Base-by-base conservation (phyloP, 2,888 invertebrate species). In the Acleris cristana region DNA sequence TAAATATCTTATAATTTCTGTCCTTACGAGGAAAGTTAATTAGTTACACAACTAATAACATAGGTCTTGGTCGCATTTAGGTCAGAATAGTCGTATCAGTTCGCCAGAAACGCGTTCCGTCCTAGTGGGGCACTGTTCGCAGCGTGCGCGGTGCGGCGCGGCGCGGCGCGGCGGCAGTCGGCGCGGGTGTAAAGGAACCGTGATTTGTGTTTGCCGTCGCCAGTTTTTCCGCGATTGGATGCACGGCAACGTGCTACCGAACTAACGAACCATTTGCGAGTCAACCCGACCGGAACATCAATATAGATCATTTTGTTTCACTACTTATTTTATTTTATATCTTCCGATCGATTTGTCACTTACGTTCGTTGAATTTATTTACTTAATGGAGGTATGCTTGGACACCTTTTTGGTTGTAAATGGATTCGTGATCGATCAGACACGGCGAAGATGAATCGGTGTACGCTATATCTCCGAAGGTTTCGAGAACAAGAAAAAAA, bases 231-330 rank as follows among this genome's bases (percentile, higher is more conserved):
- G 80, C 77, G 83, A 85, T 85, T 84, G 86, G 79, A 73, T 72
- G 81, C 79, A 76, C 75, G 77, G 80, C 81, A 81, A 80, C 79
- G 82, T 86, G 82, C 83, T 78, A 77, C 79, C 72, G 83, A 85
- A 80, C 86, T 90, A 90, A 91, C 90, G 90, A 90, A 90, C 89
- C 90, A 86, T 87, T 79, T 77, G 76, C 82, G 77, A 72, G 74
- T 73, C 78, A 85, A 84, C 78, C 82, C 86, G 78, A 85, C 85
- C 79, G 85, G 84, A 83, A 85, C 86, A 84, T 88, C 82, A 86
- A 86, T 83, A 76, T 74, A 80, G 76, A 82, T 83, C 79, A 83
- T 84, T 67, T 84, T 82, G 74, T 83, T 82, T 79, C 79, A 78
- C 73, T 79, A 78, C 76, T 74, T 71, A 77, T 76, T 78, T 74